Conservation (phyloP, 1,140 invertebrate species). For the Drosophila busckii region DNA sequence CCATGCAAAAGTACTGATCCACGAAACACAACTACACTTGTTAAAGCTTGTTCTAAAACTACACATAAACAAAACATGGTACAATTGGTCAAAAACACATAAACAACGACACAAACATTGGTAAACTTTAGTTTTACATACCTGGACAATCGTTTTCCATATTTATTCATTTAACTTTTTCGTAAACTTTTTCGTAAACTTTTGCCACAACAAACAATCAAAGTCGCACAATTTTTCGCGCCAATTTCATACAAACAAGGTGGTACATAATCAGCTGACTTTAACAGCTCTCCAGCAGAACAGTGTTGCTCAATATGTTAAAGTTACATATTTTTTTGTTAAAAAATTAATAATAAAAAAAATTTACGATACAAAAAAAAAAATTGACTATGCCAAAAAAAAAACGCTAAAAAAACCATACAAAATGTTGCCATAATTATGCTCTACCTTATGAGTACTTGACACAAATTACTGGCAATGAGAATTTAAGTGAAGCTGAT, state of each 20-base stretch:
- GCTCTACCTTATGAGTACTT: too few species aligned
- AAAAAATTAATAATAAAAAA: conserved; percentile 1
- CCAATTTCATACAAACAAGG: background rate
- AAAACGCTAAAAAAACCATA: too few species aligned
- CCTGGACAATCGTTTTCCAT: background rate
- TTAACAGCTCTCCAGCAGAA: conserved; percentile 1
- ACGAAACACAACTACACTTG: conserved; percentile 9
- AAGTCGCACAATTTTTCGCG: background rate
- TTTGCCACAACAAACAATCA: background rate
- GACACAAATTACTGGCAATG: too few species aligned
- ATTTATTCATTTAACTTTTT: conserved; percentile 1
- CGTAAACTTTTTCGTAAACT: too few species aligned
- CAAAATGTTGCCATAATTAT: too few species aligned
- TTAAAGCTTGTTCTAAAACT: conserved; percentile 5
- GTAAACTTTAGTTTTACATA: conserved; percentile 5
- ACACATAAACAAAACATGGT: conserved; percentile 7
- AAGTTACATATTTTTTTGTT: background rate
- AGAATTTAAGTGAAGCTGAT: too few species aligned
- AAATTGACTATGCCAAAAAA: too few species aligned
- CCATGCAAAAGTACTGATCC: conserved; percentile 7
- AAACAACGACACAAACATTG: background rate
- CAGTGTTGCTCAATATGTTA: background rate
- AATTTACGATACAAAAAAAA: too few species aligned
- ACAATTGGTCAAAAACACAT: conserved; percentile 1
- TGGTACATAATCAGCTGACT: conserved; percentile 5